Conservation (phyloP, 2,797 vertebrate species). For the Cryptoprocta ferox region DNA sequence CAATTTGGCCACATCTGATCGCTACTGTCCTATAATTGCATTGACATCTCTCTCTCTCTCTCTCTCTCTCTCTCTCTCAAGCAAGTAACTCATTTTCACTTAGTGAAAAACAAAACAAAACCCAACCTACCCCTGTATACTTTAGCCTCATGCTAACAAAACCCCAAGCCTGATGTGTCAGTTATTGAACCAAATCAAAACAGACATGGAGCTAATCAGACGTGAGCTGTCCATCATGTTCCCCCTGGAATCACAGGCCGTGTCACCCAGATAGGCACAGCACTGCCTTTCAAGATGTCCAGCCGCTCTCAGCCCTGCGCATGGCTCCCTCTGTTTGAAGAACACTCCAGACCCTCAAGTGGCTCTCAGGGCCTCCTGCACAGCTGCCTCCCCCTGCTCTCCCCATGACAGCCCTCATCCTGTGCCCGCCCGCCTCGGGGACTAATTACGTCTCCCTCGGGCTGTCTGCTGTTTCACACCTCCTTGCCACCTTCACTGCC, state of each 20-base stretch:
- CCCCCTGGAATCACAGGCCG: accelerated
- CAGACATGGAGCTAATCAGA: neutral
- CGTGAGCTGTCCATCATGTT: neutral
- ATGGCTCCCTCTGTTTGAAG: neutral
- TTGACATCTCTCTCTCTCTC: neutral
- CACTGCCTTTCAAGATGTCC: neutral
- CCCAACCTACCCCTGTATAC: neutral
- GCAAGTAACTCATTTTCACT: slow-evolving; percentile 48
- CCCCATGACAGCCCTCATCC: neutral
- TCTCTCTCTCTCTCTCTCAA: neutral
- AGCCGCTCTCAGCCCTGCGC: accelerated
- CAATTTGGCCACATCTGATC: neutral
- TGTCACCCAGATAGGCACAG: neutral
- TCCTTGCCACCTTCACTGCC: neutral
- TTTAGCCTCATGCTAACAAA: neutral
- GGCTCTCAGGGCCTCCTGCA: neutral
- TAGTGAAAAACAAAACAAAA: slow-evolving; percentile 47
- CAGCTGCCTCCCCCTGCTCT: neutral
- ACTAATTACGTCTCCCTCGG: neutral
- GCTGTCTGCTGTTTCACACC: slow-evolving; percentile 31
- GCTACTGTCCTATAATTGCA: neutral
- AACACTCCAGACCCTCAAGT: neutral
- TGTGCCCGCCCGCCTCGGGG: accelerated
- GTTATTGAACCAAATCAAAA: neutral
- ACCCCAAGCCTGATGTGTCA: neutral